These are phyloP conservation scores for Diplodus sargus DNA, from an alignment of 2,797 vertebrate genomes.

Conservation along the genomic window DNA sequence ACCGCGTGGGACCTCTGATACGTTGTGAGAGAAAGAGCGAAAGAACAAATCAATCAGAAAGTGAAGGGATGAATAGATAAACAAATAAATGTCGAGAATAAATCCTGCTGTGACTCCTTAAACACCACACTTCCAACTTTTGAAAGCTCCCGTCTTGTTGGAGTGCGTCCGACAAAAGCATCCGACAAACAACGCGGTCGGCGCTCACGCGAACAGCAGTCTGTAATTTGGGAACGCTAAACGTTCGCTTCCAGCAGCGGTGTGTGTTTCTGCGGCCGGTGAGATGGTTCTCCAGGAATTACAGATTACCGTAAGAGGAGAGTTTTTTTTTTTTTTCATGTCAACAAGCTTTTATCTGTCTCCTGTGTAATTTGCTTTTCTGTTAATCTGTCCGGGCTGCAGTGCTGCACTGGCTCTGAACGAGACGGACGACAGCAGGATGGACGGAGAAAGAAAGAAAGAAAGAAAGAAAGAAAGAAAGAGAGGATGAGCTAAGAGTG, in stretches of 20 bases:
- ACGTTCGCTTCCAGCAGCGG: constrained; percentile 14
- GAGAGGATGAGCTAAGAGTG: background rate
- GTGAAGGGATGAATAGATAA: background rate
- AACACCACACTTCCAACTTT: background rate
- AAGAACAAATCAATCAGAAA: background rate
- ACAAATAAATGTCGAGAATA: background rate
- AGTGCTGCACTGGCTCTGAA: background rate
- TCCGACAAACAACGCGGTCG: constrained; percentile 1
- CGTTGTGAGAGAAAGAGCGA: background rate
- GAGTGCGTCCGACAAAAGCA: constrained; percentile 7
- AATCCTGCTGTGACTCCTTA: background rate
- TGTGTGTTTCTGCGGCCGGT: background rate
- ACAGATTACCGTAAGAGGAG: constrained; percentile 33
- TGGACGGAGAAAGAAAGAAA: background rate
- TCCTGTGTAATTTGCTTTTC: constrained; percentile 28
- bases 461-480: background rate
- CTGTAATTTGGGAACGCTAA: constrained; percentile 39
- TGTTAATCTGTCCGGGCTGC: constrained; percentile 12
- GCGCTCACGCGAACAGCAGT: constrained; percentile 15
- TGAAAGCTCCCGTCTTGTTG: background rate
- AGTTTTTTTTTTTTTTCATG: constrained; percentile 43
- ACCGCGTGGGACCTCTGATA: background rate
- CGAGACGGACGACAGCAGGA: background rate
- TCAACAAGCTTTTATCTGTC: constrained; percentile 42
- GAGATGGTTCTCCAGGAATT: constrained; percentile 33